Conservation (phyloP, 2,797 vertebrate species). For the Amphiprion clarkii region DNA sequence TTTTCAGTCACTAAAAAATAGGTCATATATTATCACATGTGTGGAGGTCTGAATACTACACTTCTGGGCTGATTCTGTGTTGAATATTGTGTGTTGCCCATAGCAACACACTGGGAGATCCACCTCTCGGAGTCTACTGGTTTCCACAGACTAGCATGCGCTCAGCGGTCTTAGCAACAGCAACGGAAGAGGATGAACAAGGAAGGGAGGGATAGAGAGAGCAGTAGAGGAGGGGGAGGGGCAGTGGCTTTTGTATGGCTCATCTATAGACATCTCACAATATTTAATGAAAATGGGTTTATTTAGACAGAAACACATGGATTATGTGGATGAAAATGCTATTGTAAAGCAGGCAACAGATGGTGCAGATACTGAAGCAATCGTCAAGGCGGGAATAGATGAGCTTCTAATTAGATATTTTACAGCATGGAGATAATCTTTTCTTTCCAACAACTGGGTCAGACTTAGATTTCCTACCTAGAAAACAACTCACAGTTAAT, state of each 20-base stretch:
- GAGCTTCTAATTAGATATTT: conserved; percentile 71
- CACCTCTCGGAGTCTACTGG: conserved; percentile 72
- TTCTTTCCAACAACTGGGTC: conserved; percentile 66
- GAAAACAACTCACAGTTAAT: conserved; percentile 11
- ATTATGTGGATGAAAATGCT: conserved; percentile 40
- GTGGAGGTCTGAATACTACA: conserved; percentile 55
- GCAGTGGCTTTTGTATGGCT: conserved; percentile 52
- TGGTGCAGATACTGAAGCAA: conserved; percentile 46
- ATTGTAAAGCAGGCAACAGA: conserved; percentile 52
- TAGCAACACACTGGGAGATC: conserved; percentile 79
- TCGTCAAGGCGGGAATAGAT: conserved; percentile 27
- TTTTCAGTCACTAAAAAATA: conserved; percentile 59
- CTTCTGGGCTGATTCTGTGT: conserved; percentile 51
- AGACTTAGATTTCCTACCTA: conserved; percentile 42
- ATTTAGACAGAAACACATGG: conserved; percentile 49
- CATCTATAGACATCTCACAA: conserved; percentile 51
- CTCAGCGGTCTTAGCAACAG: conserved; percentile 79
- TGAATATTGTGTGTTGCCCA: conserved; percentile 76
- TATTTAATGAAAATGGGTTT: conserved; percentile 66
- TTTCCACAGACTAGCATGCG: conserved; percentile 66
- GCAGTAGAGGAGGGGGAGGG: conserved; percentile 63
- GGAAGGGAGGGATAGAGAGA: conserved; percentile 53
- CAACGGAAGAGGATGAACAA: conserved; percentile 65
- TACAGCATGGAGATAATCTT: conserved; percentile 51
- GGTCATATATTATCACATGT: conserved; percentile 70